These are phyloP conservation scores for Rhinogobius similis DNA, from an alignment of 2,113 vertebrate species.

Conservation along the genomic window DNA sequence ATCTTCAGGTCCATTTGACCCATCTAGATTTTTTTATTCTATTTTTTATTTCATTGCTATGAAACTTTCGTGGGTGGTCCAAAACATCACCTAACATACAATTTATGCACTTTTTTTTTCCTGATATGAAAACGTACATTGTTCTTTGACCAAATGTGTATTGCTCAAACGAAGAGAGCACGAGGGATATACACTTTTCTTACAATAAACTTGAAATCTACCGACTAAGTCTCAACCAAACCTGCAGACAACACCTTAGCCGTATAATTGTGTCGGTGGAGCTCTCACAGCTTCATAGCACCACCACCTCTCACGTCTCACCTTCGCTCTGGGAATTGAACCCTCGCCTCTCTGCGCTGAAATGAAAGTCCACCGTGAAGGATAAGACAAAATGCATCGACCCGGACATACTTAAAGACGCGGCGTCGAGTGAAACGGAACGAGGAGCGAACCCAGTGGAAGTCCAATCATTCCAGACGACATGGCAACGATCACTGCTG, in stretches of 20 bases:
- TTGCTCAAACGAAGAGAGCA: too few species aligned
- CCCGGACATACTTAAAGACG: conserved; percentile 72
- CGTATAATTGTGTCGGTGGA: too few species aligned
- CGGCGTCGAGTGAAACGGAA: conserved; percentile 68
- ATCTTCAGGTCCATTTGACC: too few species aligned
- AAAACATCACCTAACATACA: too few species aligned
- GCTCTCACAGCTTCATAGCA: conserved; percentile 29
- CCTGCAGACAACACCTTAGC: neutral
- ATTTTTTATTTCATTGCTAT: too few species aligned
- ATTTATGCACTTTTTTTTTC: too few species aligned
- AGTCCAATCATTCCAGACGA: conserved; percentile 45
- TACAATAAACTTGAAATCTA: neutral
- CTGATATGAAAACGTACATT: too few species aligned
- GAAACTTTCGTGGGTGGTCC: too few species aligned
- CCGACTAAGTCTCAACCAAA: too few species aligned
- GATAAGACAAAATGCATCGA: conserved; percentile 78
- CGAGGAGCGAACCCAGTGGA: conserved; percentile 48
- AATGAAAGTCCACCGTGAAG: conserved; percentile 67
- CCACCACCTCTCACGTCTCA: conserved; percentile 21
- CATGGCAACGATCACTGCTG: conserved; percentile 43
- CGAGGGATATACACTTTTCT: too few species aligned
- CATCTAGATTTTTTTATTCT: too few species aligned
- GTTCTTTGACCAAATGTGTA: too few species aligned
- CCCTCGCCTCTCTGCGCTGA: conserved; percentile 35
- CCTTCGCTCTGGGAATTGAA: conserved; percentile 51